Percentiles rank a stretch among this genome's conserved stretches.
Evolutionary conservation across 2,797 vertebrate genomes (phyloP).

Genomic region (Thripadectes ignobilis): DNA sequence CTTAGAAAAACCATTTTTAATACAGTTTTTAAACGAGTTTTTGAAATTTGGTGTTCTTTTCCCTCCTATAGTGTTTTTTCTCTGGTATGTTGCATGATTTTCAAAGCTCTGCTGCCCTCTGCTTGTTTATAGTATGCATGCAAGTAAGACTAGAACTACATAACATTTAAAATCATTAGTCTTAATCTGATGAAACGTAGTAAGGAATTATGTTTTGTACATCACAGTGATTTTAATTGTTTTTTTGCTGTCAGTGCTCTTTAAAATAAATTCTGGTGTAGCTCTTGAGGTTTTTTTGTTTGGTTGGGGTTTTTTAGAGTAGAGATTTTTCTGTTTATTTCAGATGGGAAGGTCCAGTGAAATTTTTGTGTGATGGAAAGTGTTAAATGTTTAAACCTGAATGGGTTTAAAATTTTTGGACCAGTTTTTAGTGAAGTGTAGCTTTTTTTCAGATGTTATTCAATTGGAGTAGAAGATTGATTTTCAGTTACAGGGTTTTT

Average conservation of each 20-base stretch:
- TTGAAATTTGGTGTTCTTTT: not conserved
- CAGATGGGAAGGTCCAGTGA: not conserved
- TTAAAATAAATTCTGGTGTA: not conserved
- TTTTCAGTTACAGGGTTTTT: not conserved
- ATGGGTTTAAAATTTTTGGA: not conserved
- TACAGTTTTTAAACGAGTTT: not conserved
- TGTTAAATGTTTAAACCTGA: not conserved
- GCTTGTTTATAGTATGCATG: not conserved
- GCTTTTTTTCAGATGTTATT: not conserved
- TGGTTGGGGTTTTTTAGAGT: not conserved
- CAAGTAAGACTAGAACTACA: not conserved
- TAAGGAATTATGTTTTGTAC: not conserved
- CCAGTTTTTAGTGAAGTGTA: not conserved
- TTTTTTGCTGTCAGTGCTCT: not conserved
- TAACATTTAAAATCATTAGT: not conserved
- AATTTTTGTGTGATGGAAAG: not conserved
- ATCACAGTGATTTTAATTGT: not conserved
- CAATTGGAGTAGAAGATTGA: not conserved
- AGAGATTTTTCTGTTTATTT: not conserved
- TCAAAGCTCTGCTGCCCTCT: constrained; percentile 71
- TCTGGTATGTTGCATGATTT: not conserved
- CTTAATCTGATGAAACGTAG: not conserved
- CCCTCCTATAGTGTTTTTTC: not conserved
- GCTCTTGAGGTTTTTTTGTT: not conserved
- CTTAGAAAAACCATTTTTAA: not conserved